Evolutionary conservation across 1,140 invertebrate genomes (phyloP), one percentile per base, ranked within the genome.

Genomic region (Asbolus verrucosus): DNA sequence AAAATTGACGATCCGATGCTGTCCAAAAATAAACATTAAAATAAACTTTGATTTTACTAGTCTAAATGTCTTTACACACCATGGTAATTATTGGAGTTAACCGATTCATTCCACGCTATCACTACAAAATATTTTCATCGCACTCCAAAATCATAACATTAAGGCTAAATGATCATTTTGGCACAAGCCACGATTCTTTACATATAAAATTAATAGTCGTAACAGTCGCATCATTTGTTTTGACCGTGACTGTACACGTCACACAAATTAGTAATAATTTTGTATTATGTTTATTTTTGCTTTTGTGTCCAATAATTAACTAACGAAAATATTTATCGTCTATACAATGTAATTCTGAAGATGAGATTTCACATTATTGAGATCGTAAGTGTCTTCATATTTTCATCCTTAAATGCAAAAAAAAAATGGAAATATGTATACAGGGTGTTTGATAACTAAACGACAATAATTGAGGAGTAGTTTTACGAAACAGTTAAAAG

Each of bases 21-120:
- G 46, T 30, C 46, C 46, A 30, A 54, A 54, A 54, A 54, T 54
- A 54, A 54, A 30, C 46, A 54, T 27, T 54, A 27, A 54, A 54
- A 54, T 54, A 54, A 54, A 54, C 46, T 24, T 27, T 9, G 46
- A 54, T 54, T 54, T 54, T 21, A 54, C 46, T 54, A 54, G 1
- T 5, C 46, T 2, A n/a, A n/a, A n/a, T n/a, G n/a, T n/a, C n/a
- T n/a, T n/a, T n/a, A 24, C 46, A 24, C 46, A 14, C 27, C 46
- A 54, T 15, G 24, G 46, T 27, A 19, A 54, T 43, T 43, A 36
- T 36, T 36, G 24, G 3, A 27, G 24, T 27, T 8, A 8, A 27
- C 8, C 24, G 24, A 27, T 8, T 27, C 3, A 27, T 27, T 27
- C 24, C 3, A 27, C 24, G 24, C 3, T 4, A 27, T 8, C 3